These are phyloP conservation scores for Epiblema foenella DNA, from an alignment of 2,888 invertebrate genomes.

Conservation along the genomic window DNA sequence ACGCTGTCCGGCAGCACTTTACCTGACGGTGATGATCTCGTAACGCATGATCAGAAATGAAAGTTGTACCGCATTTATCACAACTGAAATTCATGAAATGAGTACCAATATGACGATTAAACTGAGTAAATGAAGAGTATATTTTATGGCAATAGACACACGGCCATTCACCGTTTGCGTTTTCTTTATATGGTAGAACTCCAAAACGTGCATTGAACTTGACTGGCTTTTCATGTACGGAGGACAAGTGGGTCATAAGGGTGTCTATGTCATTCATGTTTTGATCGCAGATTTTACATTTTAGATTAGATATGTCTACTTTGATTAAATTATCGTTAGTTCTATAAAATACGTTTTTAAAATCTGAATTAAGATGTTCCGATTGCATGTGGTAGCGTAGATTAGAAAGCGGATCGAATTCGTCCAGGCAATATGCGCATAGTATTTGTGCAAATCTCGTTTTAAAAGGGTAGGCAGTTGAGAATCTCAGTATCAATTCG, in stretches of 20 bases:
- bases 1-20: slow-evolving; percentile 73
- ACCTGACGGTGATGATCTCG: slow-evolving; percentile 75
- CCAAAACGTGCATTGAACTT: slow-evolving; percentile 75
- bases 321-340: slow-evolving; percentile 76
- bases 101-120: slow-evolving; percentile 72
- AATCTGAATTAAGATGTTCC: slow-evolving; percentile 69
- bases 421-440: slow-evolving; percentile 75
- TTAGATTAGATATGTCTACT: slow-evolving; percentile 75
- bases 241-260: slow-evolving; percentile 71
- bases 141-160: slow-evolving; percentile 73
- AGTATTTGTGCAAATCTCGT: slow-evolving; percentile 76
- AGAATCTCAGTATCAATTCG: slow-evolving; percentile 73
- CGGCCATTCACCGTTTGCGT: slow-evolving; percentile 61
- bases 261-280: slow-evolving; percentile 68
- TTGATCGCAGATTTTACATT: slow-evolving; percentile 71
- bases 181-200: slow-evolving; percentile 75
- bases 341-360: slow-evolving; percentile 76
- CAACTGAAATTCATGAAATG: slow-evolving; percentile 77
- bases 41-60: slow-evolving; percentile 73
- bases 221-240: slow-evolving; percentile 70
- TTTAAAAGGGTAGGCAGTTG: slow-evolving; percentile 78
- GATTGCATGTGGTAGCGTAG: slow-evolving; percentile 70
- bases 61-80: slow-evolving; percentile 76
- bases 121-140: slow-evolving; percentile 66
- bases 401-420: slow-evolving; percentile 64